These are phyloP conservation scores for Apteryx owenii DNA, from an alignment of 2,113 vertebrate species.

Conservation along the genomic window DNA sequence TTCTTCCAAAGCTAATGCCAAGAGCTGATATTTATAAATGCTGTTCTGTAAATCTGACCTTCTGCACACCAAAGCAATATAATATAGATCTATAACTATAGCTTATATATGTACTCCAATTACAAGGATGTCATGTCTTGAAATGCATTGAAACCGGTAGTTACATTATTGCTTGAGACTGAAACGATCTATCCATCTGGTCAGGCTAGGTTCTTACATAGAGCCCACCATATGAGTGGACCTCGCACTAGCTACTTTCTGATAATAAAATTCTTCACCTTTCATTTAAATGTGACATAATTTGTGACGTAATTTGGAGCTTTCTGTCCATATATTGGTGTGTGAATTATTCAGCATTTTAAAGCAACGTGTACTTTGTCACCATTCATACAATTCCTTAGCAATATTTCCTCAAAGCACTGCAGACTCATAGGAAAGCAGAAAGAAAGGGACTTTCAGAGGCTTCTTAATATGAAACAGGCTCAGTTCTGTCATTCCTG, in stretches of 20 bases:
- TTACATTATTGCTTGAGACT: not conserved
- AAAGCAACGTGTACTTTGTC: not conserved
- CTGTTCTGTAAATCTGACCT: not conserved
- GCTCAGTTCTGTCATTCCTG: not conserved
- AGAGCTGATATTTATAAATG: not conserved
- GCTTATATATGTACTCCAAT: not conserved
- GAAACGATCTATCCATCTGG: not conserved
- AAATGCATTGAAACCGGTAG: not conserved
- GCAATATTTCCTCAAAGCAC: not conserved
- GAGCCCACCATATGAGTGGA: not conserved
- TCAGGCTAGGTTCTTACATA: not conserved
- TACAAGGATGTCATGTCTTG: not conserved
- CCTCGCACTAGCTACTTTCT: not conserved
- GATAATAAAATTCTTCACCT: not conserved
- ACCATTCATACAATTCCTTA: not conserved
- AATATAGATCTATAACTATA: not conserved
- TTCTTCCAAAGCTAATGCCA: not conserved
- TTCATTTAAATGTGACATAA: not conserved
- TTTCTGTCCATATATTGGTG: not conserved
- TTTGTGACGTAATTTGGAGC: not conserved
- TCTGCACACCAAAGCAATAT: not conserved
- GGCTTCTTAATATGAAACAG: not conserved
- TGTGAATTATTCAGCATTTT: not conserved
- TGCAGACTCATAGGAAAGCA: not conserved
- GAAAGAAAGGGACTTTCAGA: not conserved